Evolutionary conservation across 1,140 invertebrate genomes (phyloP), one percentile per base, ranked within the genome.

Genomic region (Drosophila sucinea): DNA sequence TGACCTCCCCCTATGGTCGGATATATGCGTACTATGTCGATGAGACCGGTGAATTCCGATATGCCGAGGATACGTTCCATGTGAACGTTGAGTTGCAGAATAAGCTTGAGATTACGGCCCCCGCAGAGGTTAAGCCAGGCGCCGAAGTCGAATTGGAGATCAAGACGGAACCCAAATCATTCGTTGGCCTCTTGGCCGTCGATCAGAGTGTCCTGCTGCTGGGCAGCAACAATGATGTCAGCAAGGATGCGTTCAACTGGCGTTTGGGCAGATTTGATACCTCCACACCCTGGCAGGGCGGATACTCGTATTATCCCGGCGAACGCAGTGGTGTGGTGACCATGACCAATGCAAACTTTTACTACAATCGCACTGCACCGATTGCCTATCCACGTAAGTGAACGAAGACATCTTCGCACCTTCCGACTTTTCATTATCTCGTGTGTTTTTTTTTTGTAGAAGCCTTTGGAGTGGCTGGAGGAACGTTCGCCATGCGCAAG

Each of bases 141-240:
- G 93, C 94, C 17, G 93, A 94, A 17, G 94, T 98, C 3, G 94
- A 95, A 76, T 91, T 98, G 0, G 94, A 94, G 2, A 94, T 98
- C 3, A 94, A 94, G 55, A 95, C 97, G 0, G 95, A 95, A 84
- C 96, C 97, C 0, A 95, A 97, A 89, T 98, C 97, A 0, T 96
- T 96, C 74, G 95, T 99, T 56, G 97, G 96, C 40, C 90, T 99
- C 4, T 92, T 98, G 65, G 97, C 90, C 0, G 94, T 99, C 2
- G 98, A 99, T 93, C 96, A 98, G 91, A 96, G 96, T 92, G 96
- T 97, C 0, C 86, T 97, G 0, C 85, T 97, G 1, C 92, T 98
- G 8, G 85, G 79, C 40, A 56, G 7, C 44, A 83, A 79, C 29
- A 90, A 90, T 41, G 90, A 91, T 35, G 41, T 91, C 10, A 72